These are phyloP conservation scores for Colletes latitarsis DNA, from an alignment of 1,140 invertebrate species.

Conservation along the genomic window DNA sequence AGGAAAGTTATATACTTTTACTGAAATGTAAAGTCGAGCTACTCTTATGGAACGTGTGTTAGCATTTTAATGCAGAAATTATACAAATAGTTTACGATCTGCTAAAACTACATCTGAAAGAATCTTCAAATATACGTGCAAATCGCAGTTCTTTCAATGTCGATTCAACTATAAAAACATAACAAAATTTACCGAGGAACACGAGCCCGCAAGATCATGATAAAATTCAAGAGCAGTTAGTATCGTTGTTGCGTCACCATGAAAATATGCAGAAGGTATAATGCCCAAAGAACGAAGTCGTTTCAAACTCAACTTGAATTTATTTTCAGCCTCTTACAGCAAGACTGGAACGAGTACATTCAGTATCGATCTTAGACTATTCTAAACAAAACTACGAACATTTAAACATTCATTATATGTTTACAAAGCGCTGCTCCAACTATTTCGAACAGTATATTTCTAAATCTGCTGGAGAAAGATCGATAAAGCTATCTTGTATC, in stretches of 20 bases:
- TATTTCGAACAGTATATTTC: too few species aligned
- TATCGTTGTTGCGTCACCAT: conserved; percentile 1
- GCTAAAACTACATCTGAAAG: too few species aligned
- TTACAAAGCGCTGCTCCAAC: too few species aligned
- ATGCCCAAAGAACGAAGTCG: background rate
- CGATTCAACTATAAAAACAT: too few species aligned
- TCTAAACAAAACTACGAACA: background rate
- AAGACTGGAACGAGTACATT: too few species aligned
- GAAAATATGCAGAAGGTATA: conserved; percentile 1
- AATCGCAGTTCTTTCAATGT: background rate
- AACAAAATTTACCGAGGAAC: too few species aligned
- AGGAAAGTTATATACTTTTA: conserved; percentile 12
- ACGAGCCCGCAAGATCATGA: too few species aligned
- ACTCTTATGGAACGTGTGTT: background rate
- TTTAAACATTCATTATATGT: background rate
- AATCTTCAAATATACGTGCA: too few species aligned
- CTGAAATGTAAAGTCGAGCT: background rate
- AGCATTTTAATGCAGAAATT: background rate
- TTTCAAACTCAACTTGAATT: too few species aligned
- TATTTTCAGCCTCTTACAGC: too few species aligned
- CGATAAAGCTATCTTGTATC: background rate
- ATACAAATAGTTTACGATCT: background rate
- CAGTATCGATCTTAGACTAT: background rate
- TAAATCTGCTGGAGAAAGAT: background rate
- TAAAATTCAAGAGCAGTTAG: background rate